Evolutionary conservation across 2,113 vertebrate species (phyloP).

Genomic region (Cinclus cinclus): DNA sequence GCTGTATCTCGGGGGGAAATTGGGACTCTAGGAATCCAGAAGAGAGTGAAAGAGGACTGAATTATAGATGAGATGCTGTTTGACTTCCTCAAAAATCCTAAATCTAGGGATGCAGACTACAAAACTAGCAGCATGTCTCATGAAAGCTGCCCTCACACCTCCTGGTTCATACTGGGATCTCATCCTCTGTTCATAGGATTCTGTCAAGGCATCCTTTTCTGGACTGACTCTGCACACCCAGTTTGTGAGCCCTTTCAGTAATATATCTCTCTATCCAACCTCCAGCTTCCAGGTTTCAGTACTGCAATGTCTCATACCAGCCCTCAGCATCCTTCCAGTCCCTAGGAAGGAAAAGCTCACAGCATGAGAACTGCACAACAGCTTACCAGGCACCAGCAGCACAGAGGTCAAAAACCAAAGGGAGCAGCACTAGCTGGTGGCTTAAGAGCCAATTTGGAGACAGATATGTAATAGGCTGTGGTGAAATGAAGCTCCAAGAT

Average conservation of each 20-base stretch:
- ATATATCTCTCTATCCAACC: not conserved
- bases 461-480: not conserved
- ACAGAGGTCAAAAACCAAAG: not conserved
- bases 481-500: not conserved
- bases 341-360: not conserved
- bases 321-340: not conserved
- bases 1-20: not conserved
- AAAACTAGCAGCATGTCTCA: not conserved
- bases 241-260: not conserved
- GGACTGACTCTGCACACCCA: not conserved
- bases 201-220: not conserved
- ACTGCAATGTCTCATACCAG: not conserved
- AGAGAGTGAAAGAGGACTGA: not conserved
- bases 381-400: not conserved
- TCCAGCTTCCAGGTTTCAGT: not conserved
- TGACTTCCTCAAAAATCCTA: not conserved
- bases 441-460: not conserved
- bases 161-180: not conserved
- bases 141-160: not conserved
- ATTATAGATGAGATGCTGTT: conserved; percentile 3
- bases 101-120: not conserved
- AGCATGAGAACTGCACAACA: not conserved
- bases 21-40: not conserved
- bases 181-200: not conserved
- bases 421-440: not conserved